A percentile compares a stretch with the other conserved stretches of the same genome.
Evolutionary conservation across 2,888 invertebrate genomes (phyloP).

Genomic region (Tillus elongatus): DNA sequence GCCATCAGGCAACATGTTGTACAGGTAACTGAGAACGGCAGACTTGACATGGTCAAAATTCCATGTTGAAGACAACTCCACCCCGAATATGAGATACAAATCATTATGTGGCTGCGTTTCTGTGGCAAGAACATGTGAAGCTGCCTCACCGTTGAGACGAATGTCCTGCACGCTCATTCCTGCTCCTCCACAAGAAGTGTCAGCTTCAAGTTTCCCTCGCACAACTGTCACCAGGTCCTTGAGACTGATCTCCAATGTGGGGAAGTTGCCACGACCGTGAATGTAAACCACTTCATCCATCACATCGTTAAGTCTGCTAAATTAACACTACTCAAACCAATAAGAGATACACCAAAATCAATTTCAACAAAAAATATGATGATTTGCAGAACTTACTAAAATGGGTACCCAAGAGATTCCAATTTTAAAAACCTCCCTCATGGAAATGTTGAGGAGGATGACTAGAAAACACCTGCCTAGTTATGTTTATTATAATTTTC

Average conservation of each 20-base stretch:
- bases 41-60: conserved; percentile 95
- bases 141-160: conserved; percentile 94
- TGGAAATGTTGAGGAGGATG: no score
- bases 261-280: conserved; percentile 63
- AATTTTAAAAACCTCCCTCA: no score
- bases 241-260: conserved; percentile 84
- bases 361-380: no score
- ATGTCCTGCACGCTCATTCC: conserved; percentile 82
- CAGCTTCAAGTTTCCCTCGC: conserved; percentile 74
- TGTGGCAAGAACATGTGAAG: conserved; percentile 87
- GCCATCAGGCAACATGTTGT: conserved; percentile 76
- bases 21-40: conserved; percentile 86
- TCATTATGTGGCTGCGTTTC: conserved; percentile 92
- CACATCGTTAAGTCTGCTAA: conserved; percentile 84
- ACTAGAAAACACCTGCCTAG: no score
- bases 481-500: no score
- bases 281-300: conserved; percentile 73
- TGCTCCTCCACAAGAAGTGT: conserved; percentile 67
- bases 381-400: no score
- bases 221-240: conserved; percentile 91
- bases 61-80: conserved; percentile 76
- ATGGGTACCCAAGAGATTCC: no score
- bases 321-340: no score
- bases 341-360: no score
- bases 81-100: conserved; percentile 96